Base-by-base conservation (phyloP, 2,888 invertebrate genomes). In the Apocheima hispidaria region DNA sequence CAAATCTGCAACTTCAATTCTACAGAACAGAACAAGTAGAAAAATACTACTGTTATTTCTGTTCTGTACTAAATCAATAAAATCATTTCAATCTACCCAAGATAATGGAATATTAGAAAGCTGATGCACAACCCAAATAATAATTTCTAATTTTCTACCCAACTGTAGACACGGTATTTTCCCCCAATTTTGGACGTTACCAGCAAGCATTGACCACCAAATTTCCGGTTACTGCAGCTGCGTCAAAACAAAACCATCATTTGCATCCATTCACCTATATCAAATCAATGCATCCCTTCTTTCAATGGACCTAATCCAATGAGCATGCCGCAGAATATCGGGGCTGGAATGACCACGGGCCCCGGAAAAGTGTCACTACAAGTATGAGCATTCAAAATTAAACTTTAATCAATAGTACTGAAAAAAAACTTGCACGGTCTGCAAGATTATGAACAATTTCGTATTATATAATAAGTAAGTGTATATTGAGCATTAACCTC, bases 201-300 rank as follows among this genome's bases (percentile, higher is more conserved):
- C 44, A 14, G 44, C 4, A 30, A 38, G 26, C 52, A 57, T 48
- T 62, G 61, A 62, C 61, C 78, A 77, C 79, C 74, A 74, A 65
- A 74, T 68, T 73, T 72, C 76, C 75, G 77, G 73, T 73, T 70
- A 68, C 51, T 70, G 79, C 82, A 88, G 87, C 88, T 87, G 87
- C 82, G 71, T 75, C 73, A 73, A 79, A 84, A 86, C 82, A 84
- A 83, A 82, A 79, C 68, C 71, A 75, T 74, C 56, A 62, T 61
- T 61, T 61, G 51, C 56, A 40, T 57, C 61, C 56, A 62, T 52
- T 62, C 56, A 56, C 38, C 51, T 55, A 50, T 50, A 60, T 60
- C 60, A 59, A 63, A 59, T 64, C 63, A 59, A 55, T 60, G 59
- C 61, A 60, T 77, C 74, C 72, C 70, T 69, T 63, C 68, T 75